Evolutionary conservation across 2,113 vertebrate species (phyloP).

Genomic region (Daubentonia madagascariensis): DNA sequence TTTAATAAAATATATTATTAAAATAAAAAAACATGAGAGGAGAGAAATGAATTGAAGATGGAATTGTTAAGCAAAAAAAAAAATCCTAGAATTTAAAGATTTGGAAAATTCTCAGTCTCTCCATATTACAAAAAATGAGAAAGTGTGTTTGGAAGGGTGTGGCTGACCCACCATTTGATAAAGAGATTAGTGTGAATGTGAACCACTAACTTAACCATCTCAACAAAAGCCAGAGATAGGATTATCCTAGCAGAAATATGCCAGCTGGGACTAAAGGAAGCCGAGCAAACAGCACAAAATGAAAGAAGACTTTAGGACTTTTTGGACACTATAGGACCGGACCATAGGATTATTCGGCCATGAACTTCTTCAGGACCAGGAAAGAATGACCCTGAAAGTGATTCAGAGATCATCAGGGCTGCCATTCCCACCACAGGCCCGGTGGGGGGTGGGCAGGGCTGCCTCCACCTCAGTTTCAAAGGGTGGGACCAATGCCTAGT

Average conservation of each 20-base stretch:
- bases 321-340: neutral
- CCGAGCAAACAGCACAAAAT: neutral
- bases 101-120: neutral
- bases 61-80: neutral
- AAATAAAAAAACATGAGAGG: neutral
- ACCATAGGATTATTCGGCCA: neutral
- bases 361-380: neutral
- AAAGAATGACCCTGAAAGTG: neutral
- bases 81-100: neutral
- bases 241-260: neutral
- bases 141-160: neutral
- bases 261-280: neutral
- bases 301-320: neutral
- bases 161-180: neutral
- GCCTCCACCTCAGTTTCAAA: neutral
- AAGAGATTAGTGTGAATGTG: neutral
- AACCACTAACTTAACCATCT: neutral
- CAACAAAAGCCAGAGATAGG: neutral
- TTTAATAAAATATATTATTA: neutral
- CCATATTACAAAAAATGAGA: neutral
- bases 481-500: neutral
- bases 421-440: neutral
- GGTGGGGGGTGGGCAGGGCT: no score
- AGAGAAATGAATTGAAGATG: neutral
- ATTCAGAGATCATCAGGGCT: neutral